Evolutionary conservation across 2,113 vertebrate genomes (phyloP).

Genomic region (Otus sunia): DNA sequence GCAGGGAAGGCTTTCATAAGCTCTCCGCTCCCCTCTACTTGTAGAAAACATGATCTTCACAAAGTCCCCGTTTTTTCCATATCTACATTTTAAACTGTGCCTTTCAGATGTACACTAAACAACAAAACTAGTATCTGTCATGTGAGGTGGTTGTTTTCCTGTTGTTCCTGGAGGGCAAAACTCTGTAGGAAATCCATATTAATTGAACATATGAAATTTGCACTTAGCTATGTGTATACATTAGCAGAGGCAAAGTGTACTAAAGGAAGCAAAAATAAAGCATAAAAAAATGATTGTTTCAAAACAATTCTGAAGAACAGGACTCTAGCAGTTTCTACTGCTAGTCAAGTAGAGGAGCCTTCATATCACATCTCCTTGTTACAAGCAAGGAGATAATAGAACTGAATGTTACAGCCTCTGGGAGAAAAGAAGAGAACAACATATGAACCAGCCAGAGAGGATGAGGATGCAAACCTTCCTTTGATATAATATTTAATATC

Average conservation of each 20-base stretch:
- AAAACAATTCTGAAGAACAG: background rate
- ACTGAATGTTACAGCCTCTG: background rate
- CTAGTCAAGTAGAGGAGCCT: background rate
- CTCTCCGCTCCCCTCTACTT: background rate
- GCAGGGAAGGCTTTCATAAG: background rate
- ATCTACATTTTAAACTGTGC: background rate
- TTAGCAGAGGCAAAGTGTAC: background rate
- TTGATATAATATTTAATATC: slow-evolving; percentile 18
- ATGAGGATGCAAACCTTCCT: background rate
- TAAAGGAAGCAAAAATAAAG: background rate
- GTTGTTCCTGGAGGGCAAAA: background rate
- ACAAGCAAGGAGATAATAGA: background rate
- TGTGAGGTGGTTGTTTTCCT: background rate
- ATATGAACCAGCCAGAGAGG: background rate
- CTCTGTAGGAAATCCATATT: background rate
- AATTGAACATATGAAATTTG: background rate
- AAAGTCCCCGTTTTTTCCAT: background rate
- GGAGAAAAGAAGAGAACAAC: background rate
- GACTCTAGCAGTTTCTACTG: background rate
- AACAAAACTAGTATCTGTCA: background rate
- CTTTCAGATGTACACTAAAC: background rate
- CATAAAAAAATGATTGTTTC: background rate
- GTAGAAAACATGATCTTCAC: background rate
- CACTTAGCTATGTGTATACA: background rate
- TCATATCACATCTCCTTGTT: background rate